Percentiles rank a stretch among this genome's conserved stretches.
phyloP scores from a whole-genome alignment of 2,113 vertebrate species.

The Ondatra zibethicus region DNA sequence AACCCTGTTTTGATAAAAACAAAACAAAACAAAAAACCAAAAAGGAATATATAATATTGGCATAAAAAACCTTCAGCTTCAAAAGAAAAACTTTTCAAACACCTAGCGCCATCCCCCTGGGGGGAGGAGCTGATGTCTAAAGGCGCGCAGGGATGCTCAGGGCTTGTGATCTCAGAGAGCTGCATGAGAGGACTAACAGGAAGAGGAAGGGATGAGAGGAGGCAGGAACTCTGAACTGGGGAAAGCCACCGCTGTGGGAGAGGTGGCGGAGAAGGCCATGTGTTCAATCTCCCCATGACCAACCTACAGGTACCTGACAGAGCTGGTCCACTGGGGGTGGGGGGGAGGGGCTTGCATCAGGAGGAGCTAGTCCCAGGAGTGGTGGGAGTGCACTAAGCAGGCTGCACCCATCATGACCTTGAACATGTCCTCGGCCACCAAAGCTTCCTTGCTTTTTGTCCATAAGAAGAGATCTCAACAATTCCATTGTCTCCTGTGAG shows the following conservation, averaged over 20 bases:
- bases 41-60: neutral
- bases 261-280: neutral
- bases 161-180: neutral
- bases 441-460: neutral
- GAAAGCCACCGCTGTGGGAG: neutral
- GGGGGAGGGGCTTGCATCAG: neutral
- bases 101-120: neutral
- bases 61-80: neutral
- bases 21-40: too few species aligned
- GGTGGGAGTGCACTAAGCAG: neutral
- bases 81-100: neutral
- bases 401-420: neutral
- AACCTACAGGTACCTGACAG: neutral
- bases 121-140: neutral
- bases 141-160: neutral
- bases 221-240: neutral
- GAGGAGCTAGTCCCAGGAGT: neutral
- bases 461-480: neutral
- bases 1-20: neutral
- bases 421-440: neutral
- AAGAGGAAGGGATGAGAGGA: neutral
- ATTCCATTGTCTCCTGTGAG: neutral
- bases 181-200: neutral
- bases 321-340: neutral
- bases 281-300: neutral